phyloP scores from a whole-genome alignment of 2,888 invertebrate genomes.

The Papilio elwesi region DNA sequence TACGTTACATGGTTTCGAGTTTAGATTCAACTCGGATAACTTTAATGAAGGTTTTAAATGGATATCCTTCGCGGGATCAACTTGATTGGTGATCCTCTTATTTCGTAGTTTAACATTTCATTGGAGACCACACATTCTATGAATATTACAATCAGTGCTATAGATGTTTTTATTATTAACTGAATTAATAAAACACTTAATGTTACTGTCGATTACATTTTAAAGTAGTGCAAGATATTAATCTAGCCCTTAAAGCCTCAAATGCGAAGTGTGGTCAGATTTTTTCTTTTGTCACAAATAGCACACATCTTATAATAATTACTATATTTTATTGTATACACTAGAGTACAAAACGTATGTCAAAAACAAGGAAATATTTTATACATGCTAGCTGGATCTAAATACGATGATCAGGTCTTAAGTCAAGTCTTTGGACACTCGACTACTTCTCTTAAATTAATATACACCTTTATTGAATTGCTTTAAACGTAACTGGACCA shows the following conservation, averaged over 20 bases:
- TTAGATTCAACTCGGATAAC: slow-evolving; percentile 74
- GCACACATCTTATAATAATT: too few relatives aligned
- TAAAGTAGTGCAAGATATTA: not conserved
- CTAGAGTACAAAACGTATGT: too few relatives aligned
- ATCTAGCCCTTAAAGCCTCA: too few relatives aligned
- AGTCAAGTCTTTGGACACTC: not conserved
- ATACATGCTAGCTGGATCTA: not conserved
- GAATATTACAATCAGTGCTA: slow-evolving; percentile 27
- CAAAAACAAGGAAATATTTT: too few relatives aligned
- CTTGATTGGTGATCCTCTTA: slow-evolving; percentile 65
- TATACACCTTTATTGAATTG: slow-evolving; percentile 47
- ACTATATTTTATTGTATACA: too few relatives aligned
- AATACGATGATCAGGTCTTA: not conserved
- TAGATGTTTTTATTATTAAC: slow-evolving; percentile 7
- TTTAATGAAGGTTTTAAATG: slow-evolving; percentile 77
- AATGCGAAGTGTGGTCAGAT: too few relatives aligned
- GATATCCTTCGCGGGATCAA: slow-evolving; percentile 65
- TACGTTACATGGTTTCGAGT: slow-evolving; percentile 75
- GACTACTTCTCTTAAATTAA: slow-evolving; percentile 49
- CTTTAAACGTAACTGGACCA: slow-evolving; percentile 67
- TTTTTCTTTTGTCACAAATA: too few relatives aligned
- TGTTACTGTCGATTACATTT: not conserved
- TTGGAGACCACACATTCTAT: slow-evolving; percentile 37
- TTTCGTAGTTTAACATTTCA: slow-evolving; percentile 41
- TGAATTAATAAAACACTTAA: not conserved